Evolutionary conservation across 2,888 invertebrate genomes (phyloP).

Genomic region (Limnephilus lunatus): DNA sequence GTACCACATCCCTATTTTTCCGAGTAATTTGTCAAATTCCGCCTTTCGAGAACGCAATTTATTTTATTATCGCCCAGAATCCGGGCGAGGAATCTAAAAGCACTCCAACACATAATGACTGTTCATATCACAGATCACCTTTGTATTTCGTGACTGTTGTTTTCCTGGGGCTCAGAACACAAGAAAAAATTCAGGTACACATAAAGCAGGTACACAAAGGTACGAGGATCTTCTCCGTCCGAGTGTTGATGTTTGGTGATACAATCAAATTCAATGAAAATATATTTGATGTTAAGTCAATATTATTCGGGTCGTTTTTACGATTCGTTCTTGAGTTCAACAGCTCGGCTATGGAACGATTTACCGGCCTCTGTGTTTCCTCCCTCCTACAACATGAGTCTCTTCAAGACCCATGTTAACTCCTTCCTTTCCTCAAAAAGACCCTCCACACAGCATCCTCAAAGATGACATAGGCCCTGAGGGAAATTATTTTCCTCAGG

Average conservation of each 20-base stretch:
- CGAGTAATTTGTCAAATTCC: conserved; percentile 65
- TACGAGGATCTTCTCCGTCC: neutral
- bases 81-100: conserved; percentile 62
- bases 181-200: conserved; percentile 60
- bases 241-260: conserved; percentile 36
- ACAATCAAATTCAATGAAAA: neutral
- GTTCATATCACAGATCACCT: conserved; percentile 62
- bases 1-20: conserved; percentile 48
- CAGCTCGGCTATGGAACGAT: too few relatives aligned
- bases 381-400: too few relatives aligned
- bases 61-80: conserved; percentile 66
- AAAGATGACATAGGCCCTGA: too few relatives aligned
- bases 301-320: too few relatives aligned
- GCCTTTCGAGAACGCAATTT: conserved; percentile 63
- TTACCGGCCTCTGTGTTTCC: too few relatives aligned
- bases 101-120: conserved; percentile 64
- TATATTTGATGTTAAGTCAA: neutral
- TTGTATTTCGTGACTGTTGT: conserved; percentile 64
- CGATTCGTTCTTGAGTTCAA: too few relatives aligned
- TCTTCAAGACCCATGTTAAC: too few relatives aligned
- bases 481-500: too few relatives aligned
- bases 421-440: too few relatives aligned
- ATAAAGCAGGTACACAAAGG: conserved; percentile 58
- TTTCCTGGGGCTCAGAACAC: conserved; percentile 58
- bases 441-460: too few relatives aligned